Percentiles rank a stretch among this genome's conserved stretches.
These are phyloP conservation scores for Allophyes oxyacanthae DNA, from an alignment of 2,888 invertebrate genomes.

Conservation along the genomic window DNA sequence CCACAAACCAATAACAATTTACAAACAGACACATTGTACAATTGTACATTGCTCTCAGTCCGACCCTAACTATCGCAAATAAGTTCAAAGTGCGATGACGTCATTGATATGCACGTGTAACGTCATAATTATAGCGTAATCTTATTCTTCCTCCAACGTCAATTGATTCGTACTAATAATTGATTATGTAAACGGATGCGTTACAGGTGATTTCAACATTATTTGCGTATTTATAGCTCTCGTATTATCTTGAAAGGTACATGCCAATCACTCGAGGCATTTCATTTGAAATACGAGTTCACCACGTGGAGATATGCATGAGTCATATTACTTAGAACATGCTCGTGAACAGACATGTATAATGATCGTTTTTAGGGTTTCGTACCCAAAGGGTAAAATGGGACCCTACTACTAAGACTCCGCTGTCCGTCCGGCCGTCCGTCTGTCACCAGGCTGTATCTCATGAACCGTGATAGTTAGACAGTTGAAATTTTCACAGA, in stretches of 20 bases:
- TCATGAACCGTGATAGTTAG: no score
- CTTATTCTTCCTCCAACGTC: slow-evolving; percentile 11
- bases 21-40: slow-evolving; percentile 10
- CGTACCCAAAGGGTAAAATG: no score
- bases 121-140: slow-evolving; percentile 14
- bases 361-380: background rate
- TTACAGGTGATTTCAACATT: slow-evolving; percentile 1
- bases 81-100: slow-evolving; percentile 18
- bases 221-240: background rate
- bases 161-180: slow-evolving; percentile 15
- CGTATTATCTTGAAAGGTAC: slow-evolving; percentile 28
- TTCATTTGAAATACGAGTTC: background rate
- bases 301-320: slow-evolving; percentile 17
- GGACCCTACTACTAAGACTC: no score
- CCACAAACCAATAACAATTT: slow-evolving; percentile 6
- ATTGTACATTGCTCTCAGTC: slow-evolving; percentile 6
- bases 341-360: background rate
- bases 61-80: background rate
- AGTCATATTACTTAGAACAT: slow-evolving; percentile 14
- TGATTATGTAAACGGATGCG: slow-evolving; percentile 1
- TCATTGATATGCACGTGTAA: slow-evolving; percentile 10
- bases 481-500: no score
- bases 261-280: slow-evolving; percentile 6
- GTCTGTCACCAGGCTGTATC: no score
- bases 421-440: no score